Base-by-base conservation (phyloP, 2,113 vertebrate species). In the Eolophus roseicapilla region DNA sequence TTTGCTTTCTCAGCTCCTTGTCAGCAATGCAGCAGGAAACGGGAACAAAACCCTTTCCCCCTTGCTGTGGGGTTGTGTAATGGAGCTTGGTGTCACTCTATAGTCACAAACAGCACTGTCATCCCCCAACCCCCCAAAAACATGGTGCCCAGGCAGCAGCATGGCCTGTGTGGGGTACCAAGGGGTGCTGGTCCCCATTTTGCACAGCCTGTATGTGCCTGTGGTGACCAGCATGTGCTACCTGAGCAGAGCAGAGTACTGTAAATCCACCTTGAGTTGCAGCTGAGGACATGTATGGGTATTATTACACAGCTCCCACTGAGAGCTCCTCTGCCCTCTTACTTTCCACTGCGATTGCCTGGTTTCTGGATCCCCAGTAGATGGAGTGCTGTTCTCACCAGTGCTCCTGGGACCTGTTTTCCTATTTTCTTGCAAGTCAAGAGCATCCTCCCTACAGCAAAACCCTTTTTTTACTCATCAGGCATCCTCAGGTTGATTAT, bases 161-260 rank as follows among this genome's bases (percentile, higher is more conserved):
- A 2, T 24, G 49, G 13, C 43, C 43, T 1, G 0, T 11, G 52
- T 13, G 7, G 28, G 17, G 23, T 39, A 17, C 33, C 3, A 1
- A 11, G 44, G 39, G 47, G 13, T 29, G 35, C 59, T 50, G 39
- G 16, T 17, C 39, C 46, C 23, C 2, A 0, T 57, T 62, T 62
- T 31, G 25, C 41, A 16, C n/a, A 43, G 59, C 19, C 44, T 47
- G 5, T 2, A 0, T 13, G 23, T 70, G 70, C 41, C 44, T 3
- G 2, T 49, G 46, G 47, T 39, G 52, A 29, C 20, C 60, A 44
- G 41, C 46, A 1, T 1, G n/a, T 23, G 39, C 87, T 86, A 57
- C 70, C 1, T 9, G 39, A 29, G 60, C 53, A 6, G 59, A 53
- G 52, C 75, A 46, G 44, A n/a, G 19, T 7, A 3, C 49, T 17